phyloP scores from a whole-genome alignment of 2,888 invertebrate genomes.

The Spodoptera exigua region DNA sequence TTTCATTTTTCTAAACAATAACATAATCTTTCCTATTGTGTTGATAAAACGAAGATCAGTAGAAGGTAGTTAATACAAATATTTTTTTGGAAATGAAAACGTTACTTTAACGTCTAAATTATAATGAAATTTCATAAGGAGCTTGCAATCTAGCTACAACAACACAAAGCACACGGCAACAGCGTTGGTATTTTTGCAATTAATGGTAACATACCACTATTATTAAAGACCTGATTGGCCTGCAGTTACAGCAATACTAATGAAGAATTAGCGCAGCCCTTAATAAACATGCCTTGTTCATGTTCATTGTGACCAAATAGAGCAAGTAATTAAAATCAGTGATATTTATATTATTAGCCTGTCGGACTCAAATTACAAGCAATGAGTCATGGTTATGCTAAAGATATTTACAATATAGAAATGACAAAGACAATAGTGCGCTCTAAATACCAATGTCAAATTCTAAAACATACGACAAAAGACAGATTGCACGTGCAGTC shows the following conservation, averaged over 20 bases:
- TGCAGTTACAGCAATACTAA: conserved; percentile 32
- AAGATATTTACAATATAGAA: conserved; percentile 58
- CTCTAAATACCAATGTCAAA: conserved; percentile 65
- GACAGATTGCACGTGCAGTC: conserved; percentile 71
- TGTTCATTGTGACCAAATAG: conserved; percentile 47
- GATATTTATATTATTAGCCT: conserved; percentile 48
- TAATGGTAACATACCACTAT: too few relatives aligned
- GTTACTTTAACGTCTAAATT: not conserved
- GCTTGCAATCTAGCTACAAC: too few relatives aligned
- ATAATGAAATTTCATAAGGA: not conserved
- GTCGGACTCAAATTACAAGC: conserved; percentile 46
- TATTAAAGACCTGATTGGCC: conserved; percentile 29
- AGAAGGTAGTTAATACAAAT: conserved; percentile 25
- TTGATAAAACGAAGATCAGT: conserved; percentile 22
- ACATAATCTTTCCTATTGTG: conserved; percentile 44
- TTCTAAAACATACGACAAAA: conserved; percentile 54
- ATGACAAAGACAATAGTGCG: conserved; percentile 62
- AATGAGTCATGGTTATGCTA: conserved; percentile 57
- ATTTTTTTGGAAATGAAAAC: not conserved
- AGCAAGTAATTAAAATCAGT: conserved; percentile 54
- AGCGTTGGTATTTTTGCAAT: too few relatives aligned
- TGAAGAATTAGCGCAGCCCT: conserved; percentile 42
- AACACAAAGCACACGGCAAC: too few relatives aligned
- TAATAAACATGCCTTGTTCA: conserved; percentile 44
- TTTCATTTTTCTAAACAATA: conserved; percentile 65